Evolutionary conservation across 2,797 vertebrate genomes (phyloP).

Genomic region (Mormyrops attenuatus): DNA sequence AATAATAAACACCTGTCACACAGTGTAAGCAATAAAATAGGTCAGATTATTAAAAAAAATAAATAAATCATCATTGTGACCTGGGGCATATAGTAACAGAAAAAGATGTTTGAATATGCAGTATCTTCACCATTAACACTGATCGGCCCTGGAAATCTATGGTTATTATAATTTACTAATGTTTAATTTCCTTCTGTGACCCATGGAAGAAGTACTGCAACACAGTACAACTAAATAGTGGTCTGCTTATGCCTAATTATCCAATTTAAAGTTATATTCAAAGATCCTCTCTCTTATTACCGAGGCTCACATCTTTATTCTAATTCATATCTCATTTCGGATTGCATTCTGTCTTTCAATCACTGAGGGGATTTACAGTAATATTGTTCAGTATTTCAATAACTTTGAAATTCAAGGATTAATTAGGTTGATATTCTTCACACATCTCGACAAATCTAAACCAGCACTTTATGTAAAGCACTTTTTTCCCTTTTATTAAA

Average conservation of each 20-base stretch:
- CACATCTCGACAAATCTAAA: not conserved
- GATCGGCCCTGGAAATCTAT: not conserved
- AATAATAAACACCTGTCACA: not conserved
- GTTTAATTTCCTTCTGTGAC: not conserved
- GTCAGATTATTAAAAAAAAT: constrained; percentile 6
- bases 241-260: constrained; percentile 2
- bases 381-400: not conserved
- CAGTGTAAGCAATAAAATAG: not conserved
- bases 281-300: not conserved
- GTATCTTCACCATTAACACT: not conserved
- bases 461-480: not conserved
- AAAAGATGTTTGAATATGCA: not conserved
- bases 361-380: not conserved
- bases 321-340: not conserved
- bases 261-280: constrained; percentile 14
- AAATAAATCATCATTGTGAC: not conserved
- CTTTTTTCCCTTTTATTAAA: not conserved
- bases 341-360: not conserved
- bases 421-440: not conserved
- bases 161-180: not conserved
- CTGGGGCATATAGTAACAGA: not conserved
- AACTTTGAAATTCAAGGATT: not conserved
- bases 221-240: not conserved
- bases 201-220: not conserved
- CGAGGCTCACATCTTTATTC: not conserved